Evolutionary conservation across 2,888 invertebrate species (phyloP), one percentile per base, ranked within the genome.

Genomic region (Xanthorhoe designata): DNA sequence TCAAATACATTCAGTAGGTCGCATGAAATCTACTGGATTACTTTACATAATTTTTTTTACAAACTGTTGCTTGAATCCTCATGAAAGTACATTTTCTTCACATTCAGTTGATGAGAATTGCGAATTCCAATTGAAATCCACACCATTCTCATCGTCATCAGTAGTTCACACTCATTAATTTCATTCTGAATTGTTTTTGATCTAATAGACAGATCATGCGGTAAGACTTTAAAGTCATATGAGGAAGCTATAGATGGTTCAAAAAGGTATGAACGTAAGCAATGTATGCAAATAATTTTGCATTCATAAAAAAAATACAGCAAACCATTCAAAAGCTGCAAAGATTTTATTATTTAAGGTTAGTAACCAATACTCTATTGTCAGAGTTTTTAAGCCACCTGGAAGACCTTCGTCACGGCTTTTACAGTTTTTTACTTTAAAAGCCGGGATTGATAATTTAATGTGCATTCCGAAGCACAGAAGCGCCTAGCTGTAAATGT

Each of bases 141-240:
- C 60, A 17, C 59, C 59, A 47, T 56, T 64, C 56, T 50, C 59
- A 67, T 66, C 58, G 50, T 60, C 52, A 56, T 47, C 56, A 61
- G 38, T 57, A 61, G 65, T 65, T 65, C 65, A 64, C 64, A 64
- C 24, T 24, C 55, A 55, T 65, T 60, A 38, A 60, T 64, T 65
- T 29, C 51, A 61, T 45, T 64, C 53, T 56, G 56, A 59, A 64
- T 59, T 18, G 63, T 45, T 58, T 53, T 53, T 45, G 45, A 47
- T 58, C 35, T 64, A 61, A 62, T 62, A 50, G 58, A 54, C 49
- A 59, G 59, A 55, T 55, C 50, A 55, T 64, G 64, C 42, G 64
- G 50, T 59, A 38, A 38, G 58, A 61, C 32, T n/a, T 5, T 2
- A 4, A 54, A 64, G 64, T 59, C 29, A 13, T 19, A 3, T 5